phyloP scores from a whole-genome alignment of 2,113 vertebrate species.

The Strix aluco region DNA sequence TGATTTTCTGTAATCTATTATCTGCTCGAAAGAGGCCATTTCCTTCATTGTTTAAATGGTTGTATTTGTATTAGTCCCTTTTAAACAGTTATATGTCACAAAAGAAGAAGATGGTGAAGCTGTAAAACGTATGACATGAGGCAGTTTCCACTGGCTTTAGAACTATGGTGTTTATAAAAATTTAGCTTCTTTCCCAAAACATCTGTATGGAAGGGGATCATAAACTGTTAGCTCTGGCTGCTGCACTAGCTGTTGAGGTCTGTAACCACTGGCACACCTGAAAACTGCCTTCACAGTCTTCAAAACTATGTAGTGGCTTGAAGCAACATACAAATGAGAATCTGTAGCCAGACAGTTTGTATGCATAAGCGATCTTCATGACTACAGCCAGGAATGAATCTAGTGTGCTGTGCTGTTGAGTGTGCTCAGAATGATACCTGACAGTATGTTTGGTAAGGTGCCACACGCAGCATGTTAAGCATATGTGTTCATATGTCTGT shows the following conservation, averaged over 20 bases:
- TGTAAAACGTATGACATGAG: neutral
- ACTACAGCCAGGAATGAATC: neutral
- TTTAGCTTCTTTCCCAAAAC: neutral
- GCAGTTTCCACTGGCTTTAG: neutral
- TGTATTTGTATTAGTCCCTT: neutral
- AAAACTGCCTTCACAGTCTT: neutral
- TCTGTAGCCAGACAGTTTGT: neutral
- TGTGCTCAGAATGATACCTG: fast-evolving
- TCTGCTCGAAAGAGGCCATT: neutral
- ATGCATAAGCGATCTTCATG: fast-evolving
- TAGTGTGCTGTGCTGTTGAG: fast-evolving
- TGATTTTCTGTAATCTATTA: neutral
- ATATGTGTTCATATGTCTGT: fast-evolving
- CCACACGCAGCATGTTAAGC: fast-evolving
- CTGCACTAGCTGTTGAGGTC: neutral
- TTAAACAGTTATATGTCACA: neutral
- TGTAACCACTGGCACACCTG: fast-evolving
- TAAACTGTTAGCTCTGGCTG: neutral
- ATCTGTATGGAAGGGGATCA: neutral
- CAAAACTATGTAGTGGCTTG: fast-evolving
- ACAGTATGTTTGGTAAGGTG: fast-evolving
- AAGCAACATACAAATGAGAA: neutral
- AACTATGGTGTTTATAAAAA: neutral
- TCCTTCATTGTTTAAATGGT: neutral
- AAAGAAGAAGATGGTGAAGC: neutral